Percentiles rank a stretch among this genome's conserved stretches.
phyloP scores from a whole-genome alignment of 2,113 vertebrate species.

The Rhinogobius similis region DNA sequence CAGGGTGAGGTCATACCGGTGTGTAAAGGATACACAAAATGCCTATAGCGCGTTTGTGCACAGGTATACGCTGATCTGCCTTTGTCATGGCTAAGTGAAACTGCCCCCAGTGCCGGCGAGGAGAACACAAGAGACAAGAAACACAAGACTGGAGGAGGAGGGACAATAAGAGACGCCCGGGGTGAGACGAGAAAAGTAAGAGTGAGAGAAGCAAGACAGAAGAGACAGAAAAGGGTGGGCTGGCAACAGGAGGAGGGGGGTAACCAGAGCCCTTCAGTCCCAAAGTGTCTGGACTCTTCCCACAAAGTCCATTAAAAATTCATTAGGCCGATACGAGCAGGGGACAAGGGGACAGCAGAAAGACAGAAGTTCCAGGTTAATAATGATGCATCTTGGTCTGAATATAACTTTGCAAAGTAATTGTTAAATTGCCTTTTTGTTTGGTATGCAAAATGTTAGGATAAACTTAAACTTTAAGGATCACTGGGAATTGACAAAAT shows the following conservation, averaged over 20 bases:
- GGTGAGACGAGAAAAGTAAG: conserved; percentile 50
- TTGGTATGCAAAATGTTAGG: too few relatives aligned
- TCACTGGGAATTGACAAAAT: too few relatives aligned
- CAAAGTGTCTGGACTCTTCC: conserved; percentile 71
- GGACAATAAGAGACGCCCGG: conserved; percentile 44
- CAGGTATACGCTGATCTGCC: conserved; percentile 39
- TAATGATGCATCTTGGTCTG: background rate
- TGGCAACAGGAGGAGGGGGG: conserved; percentile 42
- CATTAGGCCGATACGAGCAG: conserved; percentile 58
- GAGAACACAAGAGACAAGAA: conserved; percentile 43
- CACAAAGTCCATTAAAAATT: conserved; percentile 75
- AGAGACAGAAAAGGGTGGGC: conserved; percentile 38
- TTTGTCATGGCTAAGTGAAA: conserved; percentile 58
- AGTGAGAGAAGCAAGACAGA: conserved; percentile 38
- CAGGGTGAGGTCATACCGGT: conserved; percentile 22
- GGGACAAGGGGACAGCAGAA: conserved; percentile 30
- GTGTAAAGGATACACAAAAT: conserved; percentile 38
- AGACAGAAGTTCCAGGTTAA: conserved; percentile 11
- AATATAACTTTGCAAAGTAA: background rate
- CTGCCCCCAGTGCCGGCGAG: conserved; percentile 37
- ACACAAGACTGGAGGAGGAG: conserved; percentile 41
- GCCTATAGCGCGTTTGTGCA: conserved; percentile 39
- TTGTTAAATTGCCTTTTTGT: background rate
- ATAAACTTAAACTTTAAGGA: too few relatives aligned
- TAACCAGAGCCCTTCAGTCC: conserved; percentile 69